Percentiles rank a stretch among this genome's conserved stretches.
phyloP scores from a whole-genome alignment of 2,113 vertebrate species.

The Cryptoleucopteryx plumbea region DNA sequence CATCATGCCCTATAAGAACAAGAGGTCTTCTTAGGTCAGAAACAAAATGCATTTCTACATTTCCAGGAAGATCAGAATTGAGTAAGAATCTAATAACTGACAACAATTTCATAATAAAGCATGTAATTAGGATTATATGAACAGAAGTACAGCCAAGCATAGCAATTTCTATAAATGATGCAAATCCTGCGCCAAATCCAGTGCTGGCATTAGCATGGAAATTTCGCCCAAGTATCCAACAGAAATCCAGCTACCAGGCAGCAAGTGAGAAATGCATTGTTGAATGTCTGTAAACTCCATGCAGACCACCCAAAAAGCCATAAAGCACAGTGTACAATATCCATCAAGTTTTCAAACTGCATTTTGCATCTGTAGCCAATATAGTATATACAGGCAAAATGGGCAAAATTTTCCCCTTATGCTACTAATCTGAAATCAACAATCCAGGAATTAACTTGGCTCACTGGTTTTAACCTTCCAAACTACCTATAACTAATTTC shows the following conservation, averaged over 20 bases:
- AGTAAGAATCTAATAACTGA: conserved; percentile 4
- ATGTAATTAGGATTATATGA: conserved; percentile 28
- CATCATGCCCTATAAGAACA: not conserved
- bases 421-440: not conserved
- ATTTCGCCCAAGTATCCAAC: not conserved
- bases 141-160: conserved; percentile 36
- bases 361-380: not conserved
- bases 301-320: conserved; percentile 36
- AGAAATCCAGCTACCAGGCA: conserved; percentile 14
- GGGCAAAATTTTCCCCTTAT: not conserved
- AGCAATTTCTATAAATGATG: conserved; percentile 10
- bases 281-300: not conserved
- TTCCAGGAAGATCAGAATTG: not conserved
- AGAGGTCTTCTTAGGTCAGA: not conserved
- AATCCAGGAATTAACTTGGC: not conserved
- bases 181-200: conserved; percentile 28
- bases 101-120: conserved; percentile 35
- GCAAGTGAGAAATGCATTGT: conserved; percentile 21
- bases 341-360: not conserved
- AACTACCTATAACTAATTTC: not conserved
- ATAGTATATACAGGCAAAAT: not conserved
- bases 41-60: not conserved
- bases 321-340: not conserved
- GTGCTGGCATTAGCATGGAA: not conserved
- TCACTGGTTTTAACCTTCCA: not conserved